A percentile compares a stretch with the other conserved stretches of the same genome.
Evolutionary conservation across 2,888 invertebrate genomes (phyloP).

Genomic region (Xestia rhomboidea): DNA sequence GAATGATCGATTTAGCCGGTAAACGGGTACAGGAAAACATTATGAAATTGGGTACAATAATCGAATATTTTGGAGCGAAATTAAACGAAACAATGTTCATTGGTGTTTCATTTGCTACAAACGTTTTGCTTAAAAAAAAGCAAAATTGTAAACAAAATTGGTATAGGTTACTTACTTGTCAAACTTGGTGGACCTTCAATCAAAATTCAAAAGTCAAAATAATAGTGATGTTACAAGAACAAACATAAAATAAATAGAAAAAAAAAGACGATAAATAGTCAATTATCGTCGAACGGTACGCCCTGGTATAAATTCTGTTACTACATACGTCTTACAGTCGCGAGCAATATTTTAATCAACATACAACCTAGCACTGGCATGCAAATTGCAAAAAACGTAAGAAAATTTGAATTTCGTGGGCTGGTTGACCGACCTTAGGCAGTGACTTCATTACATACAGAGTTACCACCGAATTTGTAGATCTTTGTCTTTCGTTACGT

Average conservation of each 20-base stretch:
- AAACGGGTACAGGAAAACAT: neutral
- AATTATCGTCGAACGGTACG: too few relatives aligned
- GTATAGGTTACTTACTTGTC: constrained; percentile 11
- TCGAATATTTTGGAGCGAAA: neutral
- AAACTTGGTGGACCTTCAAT: constrained; percentile 10
- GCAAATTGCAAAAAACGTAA: too few relatives aligned
- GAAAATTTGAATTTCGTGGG: too few relatives aligned
- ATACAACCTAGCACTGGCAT: too few relatives aligned
- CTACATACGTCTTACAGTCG: too few relatives aligned
- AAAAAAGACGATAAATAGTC: too few relatives aligned
- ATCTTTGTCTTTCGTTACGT: neutral
- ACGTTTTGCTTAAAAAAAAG: neutral
- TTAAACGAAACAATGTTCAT: constrained; percentile 4
- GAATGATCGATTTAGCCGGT: constrained; percentile 6
- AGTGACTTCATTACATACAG: neutral
- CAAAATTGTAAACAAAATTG: neutral
- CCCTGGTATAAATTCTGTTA: too few relatives aligned
- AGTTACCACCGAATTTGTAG: neutral
- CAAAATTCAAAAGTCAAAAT: constrained; percentile 6
- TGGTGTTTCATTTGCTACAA: neutral
- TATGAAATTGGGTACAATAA: neutral
- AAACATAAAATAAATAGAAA: too few relatives aligned
- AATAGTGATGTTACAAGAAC: constrained; percentile 1
- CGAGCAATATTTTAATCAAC: too few relatives aligned
- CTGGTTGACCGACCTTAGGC: neutral